These are phyloP conservation scores for Scortum barcoo DNA, from an alignment of 2,113 vertebrate species.

Conservation along the genomic window DNA sequence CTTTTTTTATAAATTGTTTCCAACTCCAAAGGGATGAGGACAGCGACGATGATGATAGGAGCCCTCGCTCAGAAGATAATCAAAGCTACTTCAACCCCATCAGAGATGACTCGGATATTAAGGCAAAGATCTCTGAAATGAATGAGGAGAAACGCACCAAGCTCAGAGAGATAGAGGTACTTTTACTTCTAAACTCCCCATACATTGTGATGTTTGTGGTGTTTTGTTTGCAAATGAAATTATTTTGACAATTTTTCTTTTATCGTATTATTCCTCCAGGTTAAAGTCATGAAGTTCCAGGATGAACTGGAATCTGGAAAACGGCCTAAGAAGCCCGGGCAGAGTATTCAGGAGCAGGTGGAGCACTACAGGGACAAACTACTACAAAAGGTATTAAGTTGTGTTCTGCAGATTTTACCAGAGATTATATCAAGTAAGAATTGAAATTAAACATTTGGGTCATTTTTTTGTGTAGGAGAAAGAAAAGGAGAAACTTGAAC, in stretches of 20 bases:
- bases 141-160: conserved; percentile 97
- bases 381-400: conserved; percentile 89
- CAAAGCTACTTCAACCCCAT: conserved; percentile 91
- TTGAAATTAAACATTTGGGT: neutral
- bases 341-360: conserved; percentile 97
- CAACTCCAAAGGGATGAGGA: conserved; percentile 87
- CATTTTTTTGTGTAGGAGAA: conserved; percentile 87
- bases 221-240: neutral
- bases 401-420: too few relatives aligned
- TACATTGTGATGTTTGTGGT: too few relatives aligned
- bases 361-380: conserved; percentile 99
- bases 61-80: conserved; percentile 91
- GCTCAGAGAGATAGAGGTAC: conserved; percentile 97
- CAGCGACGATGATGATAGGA: conserved; percentile 91
- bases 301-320: conserved; percentile 99
- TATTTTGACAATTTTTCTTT: neutral
- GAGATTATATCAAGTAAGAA: neutral
- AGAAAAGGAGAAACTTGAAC: conserved; percentile 94
- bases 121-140: conserved; percentile 94
- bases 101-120: conserved; percentile 91
- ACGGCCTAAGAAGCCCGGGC: conserved; percentile 95
- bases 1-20: neutral
- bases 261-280: conserved; percentile 81
- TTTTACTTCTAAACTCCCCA: neutral
- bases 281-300: conserved; percentile 99